Conservation (phyloP, 1,140 invertebrate genomes). For the Bombus pascuorum region DNA sequence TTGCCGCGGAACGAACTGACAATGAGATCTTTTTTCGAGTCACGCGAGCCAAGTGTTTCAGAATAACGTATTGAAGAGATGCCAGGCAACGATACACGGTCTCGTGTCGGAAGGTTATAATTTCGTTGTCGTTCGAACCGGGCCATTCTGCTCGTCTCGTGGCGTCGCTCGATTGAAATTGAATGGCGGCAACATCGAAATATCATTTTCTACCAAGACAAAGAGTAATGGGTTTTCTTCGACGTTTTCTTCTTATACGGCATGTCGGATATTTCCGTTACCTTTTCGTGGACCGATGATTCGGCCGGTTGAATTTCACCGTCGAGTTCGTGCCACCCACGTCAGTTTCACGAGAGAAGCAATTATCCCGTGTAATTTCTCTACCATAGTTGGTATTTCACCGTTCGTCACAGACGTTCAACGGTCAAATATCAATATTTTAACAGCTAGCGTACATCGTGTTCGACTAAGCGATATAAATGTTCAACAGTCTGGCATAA, state of each 20-base stretch:
- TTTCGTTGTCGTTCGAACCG: background rate
- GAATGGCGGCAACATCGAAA: conserved; percentile 6
- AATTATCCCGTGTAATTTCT: conserved; percentile 21
- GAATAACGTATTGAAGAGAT: background rate
- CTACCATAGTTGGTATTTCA: conserved; percentile 8
- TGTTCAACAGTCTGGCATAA: conserved; percentile 54
- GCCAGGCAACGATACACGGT: conserved; percentile 4
- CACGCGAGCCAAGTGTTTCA: conserved; percentile 32
- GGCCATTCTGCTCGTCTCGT: background rate
- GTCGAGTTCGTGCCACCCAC: conserved; percentile 23
- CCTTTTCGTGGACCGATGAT: background rate
- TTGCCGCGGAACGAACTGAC: conserved; percentile 18
- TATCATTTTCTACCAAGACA: conserved; percentile 3
- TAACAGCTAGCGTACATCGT: background rate
- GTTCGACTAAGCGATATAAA: conserved; percentile 35
- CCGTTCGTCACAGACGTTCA: background rate
- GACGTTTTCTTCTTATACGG: conserved; percentile 2
- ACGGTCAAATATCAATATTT: conserved; percentile 11
- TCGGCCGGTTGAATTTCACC: background rate
- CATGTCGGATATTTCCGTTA: background rate
- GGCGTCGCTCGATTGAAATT: conserved; percentile 9
- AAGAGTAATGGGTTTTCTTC: conserved; percentile 15
- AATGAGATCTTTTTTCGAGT: conserved; percentile 45
- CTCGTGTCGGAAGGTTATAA: conserved; percentile 5
- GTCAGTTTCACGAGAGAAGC: background rate